These are phyloP conservation scores for Metacarcinus magister DNA, from an alignment of 2,888 invertebrate species.

Conservation along the genomic window DNA sequence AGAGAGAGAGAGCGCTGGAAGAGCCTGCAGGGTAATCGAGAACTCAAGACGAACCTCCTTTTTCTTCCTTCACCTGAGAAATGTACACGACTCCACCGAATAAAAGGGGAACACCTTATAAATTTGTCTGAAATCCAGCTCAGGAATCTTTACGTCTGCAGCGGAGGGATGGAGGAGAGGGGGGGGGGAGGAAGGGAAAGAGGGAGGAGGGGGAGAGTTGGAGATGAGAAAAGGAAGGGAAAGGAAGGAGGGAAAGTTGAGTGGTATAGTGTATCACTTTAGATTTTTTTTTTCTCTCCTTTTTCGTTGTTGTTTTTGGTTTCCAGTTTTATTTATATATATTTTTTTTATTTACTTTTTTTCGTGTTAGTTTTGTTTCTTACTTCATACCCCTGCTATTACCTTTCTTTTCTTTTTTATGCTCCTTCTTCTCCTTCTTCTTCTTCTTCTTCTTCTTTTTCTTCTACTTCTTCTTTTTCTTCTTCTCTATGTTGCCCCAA, in stretches of 20 bases:
- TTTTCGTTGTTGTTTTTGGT: no score
- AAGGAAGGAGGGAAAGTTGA: background rate
- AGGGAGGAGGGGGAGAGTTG: background rate
- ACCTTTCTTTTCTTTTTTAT: background rate
- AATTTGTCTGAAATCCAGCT: background rate
- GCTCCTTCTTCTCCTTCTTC: no score
- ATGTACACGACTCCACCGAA: background rate
- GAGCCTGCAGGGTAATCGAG: background rate
- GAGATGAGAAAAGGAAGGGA: conserved; percentile 10
- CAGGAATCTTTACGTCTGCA: background rate
- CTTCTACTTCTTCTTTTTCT: background rate
- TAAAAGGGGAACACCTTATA: background rate
- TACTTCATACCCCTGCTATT: background rate
- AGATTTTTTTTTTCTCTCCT: background rate
- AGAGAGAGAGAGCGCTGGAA: background rate
- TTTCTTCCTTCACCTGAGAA: conserved; percentile 11
- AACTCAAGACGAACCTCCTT: background rate
- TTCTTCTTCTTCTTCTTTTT: background rate
- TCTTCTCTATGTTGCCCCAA: no score
- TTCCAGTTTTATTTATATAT: background rate
- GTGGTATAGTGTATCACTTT: background rate
- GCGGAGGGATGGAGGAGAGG: background rate
- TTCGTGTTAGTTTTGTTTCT: background rate
- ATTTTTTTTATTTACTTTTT: background rate
- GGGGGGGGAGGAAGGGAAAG: background rate